Evolutionary conservation across 2,113 vertebrate species (phyloP).

Genomic region (Tringa solitaria): DNA sequence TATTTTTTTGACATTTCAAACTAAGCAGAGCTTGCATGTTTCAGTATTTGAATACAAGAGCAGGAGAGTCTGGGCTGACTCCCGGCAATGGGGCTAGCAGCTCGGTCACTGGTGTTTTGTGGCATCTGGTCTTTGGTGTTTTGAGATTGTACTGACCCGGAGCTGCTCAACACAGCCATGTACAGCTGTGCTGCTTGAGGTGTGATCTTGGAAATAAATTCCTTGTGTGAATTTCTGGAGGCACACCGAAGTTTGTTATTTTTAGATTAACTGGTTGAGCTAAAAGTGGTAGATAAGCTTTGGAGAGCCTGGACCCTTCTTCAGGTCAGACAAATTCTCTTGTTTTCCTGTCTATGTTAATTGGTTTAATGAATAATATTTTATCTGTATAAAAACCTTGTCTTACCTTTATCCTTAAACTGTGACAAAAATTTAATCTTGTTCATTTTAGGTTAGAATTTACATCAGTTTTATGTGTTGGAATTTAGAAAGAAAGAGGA

Average conservation of each 20-base stretch:
- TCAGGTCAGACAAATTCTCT: background rate
- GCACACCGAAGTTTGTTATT: background rate
- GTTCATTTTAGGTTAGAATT: background rate
- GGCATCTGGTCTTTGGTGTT: background rate
- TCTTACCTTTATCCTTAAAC: background rate
- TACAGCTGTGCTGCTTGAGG: background rate
- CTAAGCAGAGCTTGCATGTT: background rate
- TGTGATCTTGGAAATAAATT: background rate
- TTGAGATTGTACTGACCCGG: background rate
- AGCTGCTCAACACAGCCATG: background rate
- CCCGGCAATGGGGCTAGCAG: rapidly evolving
- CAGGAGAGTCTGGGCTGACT: background rate
- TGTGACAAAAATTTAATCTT: background rate
- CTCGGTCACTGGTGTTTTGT: background rate
- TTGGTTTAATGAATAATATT: background rate
- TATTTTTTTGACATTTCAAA: background rate
- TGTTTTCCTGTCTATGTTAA: background rate
- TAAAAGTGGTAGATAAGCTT: background rate
- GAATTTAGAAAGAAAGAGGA: background rate
- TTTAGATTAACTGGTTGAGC: background rate
- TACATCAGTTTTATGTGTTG: background rate
- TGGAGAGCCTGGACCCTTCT: background rate
- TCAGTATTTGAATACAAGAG: background rate
- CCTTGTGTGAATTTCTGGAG: background rate
- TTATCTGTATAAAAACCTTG: background rate